A percentile compares a stretch with the other conserved stretches of the same genome.
These are phyloP conservation scores for Rhagophthalmus giganteus DNA, from an alignment of 2,888 invertebrate species.

Conservation along the genomic window DNA sequence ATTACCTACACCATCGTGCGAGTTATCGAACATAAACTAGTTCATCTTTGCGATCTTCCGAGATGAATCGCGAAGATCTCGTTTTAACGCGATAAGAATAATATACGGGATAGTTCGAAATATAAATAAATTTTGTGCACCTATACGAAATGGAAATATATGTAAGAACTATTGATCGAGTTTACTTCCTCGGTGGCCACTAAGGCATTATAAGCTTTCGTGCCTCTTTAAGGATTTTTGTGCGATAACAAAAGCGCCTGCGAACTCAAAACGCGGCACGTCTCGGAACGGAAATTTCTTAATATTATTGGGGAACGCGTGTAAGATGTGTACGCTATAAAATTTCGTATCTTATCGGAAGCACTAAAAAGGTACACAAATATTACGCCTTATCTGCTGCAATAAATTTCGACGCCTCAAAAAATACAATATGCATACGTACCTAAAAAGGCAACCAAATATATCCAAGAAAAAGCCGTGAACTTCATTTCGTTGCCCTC, in stretches of 20 bases:
- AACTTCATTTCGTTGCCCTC: slow-evolving; percentile 31
- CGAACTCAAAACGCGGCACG: slow-evolving; percentile 2
- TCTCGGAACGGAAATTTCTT: too few relatives aligned
- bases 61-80: too few relatives aligned
- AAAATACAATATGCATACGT: neutral
- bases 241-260: slow-evolving; percentile 9
- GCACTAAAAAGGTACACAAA: neutral
- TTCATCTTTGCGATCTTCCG: too few relatives aligned
- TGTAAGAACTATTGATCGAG: slow-evolving; percentile 21
- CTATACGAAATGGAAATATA: too few relatives aligned
- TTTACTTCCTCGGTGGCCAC: slow-evolving; percentile 19
- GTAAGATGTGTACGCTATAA: too few relatives aligned
- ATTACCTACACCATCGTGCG: too few relatives aligned
- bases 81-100: too few relatives aligned
- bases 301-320: too few relatives aligned
- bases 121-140: too few relatives aligned
- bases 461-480: slow-evolving; percentile 26
- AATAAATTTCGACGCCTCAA: neutral
- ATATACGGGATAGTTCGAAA: too few relatives aligned
- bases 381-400: neutral
- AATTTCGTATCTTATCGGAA: neutral
- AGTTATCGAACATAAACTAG: too few relatives aligned
- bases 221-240: slow-evolving; percentile 11
- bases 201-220: slow-evolving; percentile 14
- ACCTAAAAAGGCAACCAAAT: slow-evolving; percentile 25